A percentile compares a stretch with the other conserved stretches of the same genome.
phyloP scores from a whole-genome alignment of 2,888 invertebrate species.

The Lacanobia oleracea region DNA sequence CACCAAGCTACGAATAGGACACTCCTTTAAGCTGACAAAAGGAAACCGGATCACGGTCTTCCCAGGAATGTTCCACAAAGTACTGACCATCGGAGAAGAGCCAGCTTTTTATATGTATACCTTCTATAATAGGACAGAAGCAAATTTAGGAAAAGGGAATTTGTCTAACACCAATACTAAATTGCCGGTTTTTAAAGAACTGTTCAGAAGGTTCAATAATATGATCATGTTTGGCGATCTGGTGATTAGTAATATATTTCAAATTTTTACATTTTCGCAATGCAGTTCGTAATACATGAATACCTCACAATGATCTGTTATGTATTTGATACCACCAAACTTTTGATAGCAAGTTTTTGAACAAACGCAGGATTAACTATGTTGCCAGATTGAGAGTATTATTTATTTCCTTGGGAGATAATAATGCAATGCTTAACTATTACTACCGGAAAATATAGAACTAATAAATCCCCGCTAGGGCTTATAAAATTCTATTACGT shows the following conservation, averaged over 20 bases:
- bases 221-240: constrained; percentile 87
- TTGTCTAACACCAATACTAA: constrained; percentile 72
- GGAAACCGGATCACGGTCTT: constrained; percentile 85
- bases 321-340: too few species aligned
- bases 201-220: constrained; percentile 82
- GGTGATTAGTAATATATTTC: constrained; percentile 89
- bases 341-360: constrained; percentile 5
- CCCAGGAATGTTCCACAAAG: constrained; percentile 92
- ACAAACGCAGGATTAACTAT: constrained; percentile 15
- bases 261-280: constrained; percentile 90
- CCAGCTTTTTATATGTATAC: constrained; percentile 96
- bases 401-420: background rate
- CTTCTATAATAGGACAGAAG: constrained; percentile 91
- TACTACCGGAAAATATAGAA: background rate
- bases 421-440: background rate
- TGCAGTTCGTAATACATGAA: constrained; percentile 75
- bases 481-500: background rate
- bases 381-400: constrained; percentile 8
- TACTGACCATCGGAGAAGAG: constrained; percentile 92
- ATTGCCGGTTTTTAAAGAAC: constrained; percentile 86
- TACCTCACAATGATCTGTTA: too few species aligned
- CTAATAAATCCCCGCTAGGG: background rate
- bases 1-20: constrained; percentile 65
- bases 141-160: constrained; percentile 14
- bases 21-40: constrained; percentile 79